Evolutionary conservation across 2,888 invertebrate genomes (phyloP).

Genomic region (Agrotis segetum): DNA sequence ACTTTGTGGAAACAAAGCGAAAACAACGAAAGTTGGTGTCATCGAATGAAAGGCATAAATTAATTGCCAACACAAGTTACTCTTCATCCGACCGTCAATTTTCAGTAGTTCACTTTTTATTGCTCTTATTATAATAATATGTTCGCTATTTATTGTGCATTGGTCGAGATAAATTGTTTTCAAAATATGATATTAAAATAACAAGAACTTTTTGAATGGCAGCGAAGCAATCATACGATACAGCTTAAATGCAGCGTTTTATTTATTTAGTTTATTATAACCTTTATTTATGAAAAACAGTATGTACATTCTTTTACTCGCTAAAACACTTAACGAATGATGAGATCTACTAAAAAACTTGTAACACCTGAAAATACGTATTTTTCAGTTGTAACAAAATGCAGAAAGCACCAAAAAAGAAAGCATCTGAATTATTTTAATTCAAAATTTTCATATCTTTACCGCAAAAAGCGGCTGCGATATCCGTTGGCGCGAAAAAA

Average conservation of each 20-base stretch:
- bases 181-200: neutral
- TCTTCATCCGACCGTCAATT: too few species aligned
- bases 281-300: too few species aligned
- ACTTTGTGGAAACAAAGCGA: too few species aligned
- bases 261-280: too few species aligned
- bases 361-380: conserved; percentile 27
- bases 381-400: conserved; percentile 27
- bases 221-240: neutral
- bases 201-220: neutral
- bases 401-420: conserved; percentile 14
- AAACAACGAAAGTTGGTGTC: neutral
- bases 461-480: conserved; percentile 45
- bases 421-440: conserved; percentile 60
- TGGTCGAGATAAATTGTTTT: neutral
- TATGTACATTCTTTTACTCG: neutral
- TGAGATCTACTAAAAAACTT: conserved; percentile 2
- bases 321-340: conserved; percentile 7
- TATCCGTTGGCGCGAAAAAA: conserved; percentile 59
- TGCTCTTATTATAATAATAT: too few species aligned
- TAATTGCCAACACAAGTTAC: neutral
- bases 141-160: neutral
- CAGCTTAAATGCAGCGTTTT: too few species aligned
- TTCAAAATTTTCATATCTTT: conserved; percentile 64
- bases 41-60: neutral
- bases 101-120: neutral